phyloP scores from a whole-genome alignment of 2,113 vertebrate genomes.

The Myotis lucifugus region DNA sequence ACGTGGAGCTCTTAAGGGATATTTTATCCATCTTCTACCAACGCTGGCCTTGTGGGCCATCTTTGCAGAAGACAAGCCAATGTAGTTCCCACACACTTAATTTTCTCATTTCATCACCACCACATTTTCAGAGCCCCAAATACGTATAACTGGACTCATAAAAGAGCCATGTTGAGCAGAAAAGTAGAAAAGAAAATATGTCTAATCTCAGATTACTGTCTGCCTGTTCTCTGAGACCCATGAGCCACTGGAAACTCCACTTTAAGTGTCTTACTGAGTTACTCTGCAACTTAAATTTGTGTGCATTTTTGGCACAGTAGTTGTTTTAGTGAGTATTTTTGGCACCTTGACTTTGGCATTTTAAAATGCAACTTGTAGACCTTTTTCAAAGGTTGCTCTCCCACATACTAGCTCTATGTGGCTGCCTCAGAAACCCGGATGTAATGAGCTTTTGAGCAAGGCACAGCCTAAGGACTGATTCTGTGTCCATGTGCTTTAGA shows the following conservation, averaged over 20 bases:
- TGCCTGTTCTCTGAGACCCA: conserved; percentile 44
- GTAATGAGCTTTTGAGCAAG: background rate
- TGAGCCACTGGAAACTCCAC: conserved; percentile 48
- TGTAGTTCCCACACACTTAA: background rate
- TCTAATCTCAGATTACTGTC: conserved; percentile 6
- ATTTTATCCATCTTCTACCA: background rate
- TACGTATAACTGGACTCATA: background rate
- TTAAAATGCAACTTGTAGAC: conserved; percentile 5
- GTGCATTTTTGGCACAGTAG: conserved; percentile 50
- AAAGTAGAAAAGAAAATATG: conserved; percentile 58
- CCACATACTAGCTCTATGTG: background rate
- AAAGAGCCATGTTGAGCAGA: conserved; percentile 9
- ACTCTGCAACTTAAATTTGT: conserved; percentile 53
- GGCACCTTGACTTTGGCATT: conserved; percentile 58
- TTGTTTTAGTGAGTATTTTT: conserved; percentile 55
- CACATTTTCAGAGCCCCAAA: background rate
- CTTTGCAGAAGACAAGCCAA: background rate
- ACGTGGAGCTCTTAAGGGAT: background rate
- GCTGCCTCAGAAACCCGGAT: background rate
- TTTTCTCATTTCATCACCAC: conserved; percentile 54
- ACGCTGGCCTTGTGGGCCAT: background rate
- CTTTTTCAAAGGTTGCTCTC: conserved; percentile 45
- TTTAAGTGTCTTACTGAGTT: conserved; percentile 61
- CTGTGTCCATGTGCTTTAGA: background rate
- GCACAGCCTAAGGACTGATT: background rate